phyloP scores from a whole-genome alignment of 2,113 vertebrate species.

The Acanthisitta chloris region DNA sequence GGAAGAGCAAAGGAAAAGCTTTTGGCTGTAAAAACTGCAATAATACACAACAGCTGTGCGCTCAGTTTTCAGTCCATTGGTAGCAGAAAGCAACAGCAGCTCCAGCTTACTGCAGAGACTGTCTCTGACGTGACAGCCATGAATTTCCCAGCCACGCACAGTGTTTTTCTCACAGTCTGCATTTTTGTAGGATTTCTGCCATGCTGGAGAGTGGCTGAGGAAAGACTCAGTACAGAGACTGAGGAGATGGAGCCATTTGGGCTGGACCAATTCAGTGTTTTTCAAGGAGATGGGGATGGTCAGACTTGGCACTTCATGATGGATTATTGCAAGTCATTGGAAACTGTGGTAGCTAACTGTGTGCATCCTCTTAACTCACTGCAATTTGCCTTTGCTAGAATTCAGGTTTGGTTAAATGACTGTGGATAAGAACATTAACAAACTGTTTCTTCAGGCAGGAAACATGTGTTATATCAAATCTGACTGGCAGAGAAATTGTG shows the following conservation, averaged over 20 bases:
- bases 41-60: neutral
- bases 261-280: neutral
- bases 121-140: neutral
- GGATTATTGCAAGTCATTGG: neutral
- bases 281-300: neutral
- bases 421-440: neutral
- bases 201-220: neutral
- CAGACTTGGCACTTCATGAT: neutral
- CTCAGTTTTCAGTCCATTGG: neutral
- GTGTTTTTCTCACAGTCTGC: neutral
- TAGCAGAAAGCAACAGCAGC: neutral
- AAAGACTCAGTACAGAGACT: neutral
- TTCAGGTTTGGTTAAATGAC: neutral
- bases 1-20: neutral
- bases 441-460: neutral
- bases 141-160: neutral
- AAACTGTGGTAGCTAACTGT: neutral
- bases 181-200: neutral
- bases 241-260: neutral
- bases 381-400: neutral
- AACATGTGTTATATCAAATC: neutral
- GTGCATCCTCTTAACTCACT: neutral
- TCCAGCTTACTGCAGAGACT: neutral
- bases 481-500: neutral
- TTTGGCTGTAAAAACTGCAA: neutral